phyloP scores from a whole-genome alignment of 2,797 vertebrate species.

The Sternotherus odoratus region DNA sequence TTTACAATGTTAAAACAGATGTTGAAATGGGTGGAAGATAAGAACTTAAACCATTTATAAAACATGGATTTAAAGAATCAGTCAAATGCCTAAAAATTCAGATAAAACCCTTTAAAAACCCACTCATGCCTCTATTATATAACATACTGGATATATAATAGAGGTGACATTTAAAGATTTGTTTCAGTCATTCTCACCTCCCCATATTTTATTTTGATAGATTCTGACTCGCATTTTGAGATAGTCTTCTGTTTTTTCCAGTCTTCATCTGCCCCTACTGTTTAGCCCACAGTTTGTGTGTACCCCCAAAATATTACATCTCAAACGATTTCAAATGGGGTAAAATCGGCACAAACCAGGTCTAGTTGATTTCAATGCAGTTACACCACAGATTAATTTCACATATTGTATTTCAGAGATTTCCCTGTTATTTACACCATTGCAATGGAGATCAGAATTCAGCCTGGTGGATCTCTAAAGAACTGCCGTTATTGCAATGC shows the following conservation, averaged over 20 bases:
- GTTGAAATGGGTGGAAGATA: constrained; percentile 24
- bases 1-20: neutral
- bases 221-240: rapidly evolving
- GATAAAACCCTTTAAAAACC: constrained; percentile 15
- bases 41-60: neutral
- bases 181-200: constrained; percentile 45
- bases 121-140: constrained; percentile 15
- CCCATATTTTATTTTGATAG: constrained; percentile 44
- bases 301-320: neutral
- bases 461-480: neutral
- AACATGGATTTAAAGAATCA: constrained; percentile 17
- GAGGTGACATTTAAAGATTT: constrained; percentile 37
- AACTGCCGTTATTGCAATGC: neutral
- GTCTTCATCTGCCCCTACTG: constrained; percentile 37
- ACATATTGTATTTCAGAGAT: neutral
- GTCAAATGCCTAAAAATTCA: constrained; percentile 56
- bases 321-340: constrained; percentile 5
- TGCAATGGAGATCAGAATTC: neutral
- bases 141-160: neutral
- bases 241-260: constrained; percentile 44
- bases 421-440: neutral
- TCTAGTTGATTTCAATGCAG: neutral
- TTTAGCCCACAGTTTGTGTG: neutral
- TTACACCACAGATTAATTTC: constrained; percentile 18
- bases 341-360: constrained; percentile 11